A percentile compares a stretch with the other conserved stretches of the same genome.
phyloP scores from a whole-genome alignment of 2,113 vertebrate species.

The Cephalopterus ornatus region DNA sequence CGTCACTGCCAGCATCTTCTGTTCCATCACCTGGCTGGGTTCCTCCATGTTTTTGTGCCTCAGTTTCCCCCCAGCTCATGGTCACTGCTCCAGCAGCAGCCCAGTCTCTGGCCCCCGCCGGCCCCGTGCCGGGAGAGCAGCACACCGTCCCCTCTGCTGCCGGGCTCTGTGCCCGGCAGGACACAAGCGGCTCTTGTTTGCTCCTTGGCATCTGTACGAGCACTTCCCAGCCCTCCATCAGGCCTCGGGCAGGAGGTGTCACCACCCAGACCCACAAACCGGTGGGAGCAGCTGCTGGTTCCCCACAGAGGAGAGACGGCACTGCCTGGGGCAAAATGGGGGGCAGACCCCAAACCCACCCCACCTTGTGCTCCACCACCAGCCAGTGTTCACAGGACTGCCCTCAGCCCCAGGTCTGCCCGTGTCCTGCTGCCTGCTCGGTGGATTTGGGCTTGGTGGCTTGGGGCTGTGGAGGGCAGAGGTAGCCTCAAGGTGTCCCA shows the following conservation, averaged over 20 bases:
- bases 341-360: not conserved
- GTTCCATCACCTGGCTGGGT: not conserved
- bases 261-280: slow-evolving; percentile 23
- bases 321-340: not conserved
- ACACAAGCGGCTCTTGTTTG: slow-evolving; percentile 15
- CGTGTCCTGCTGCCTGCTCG: fast-evolving
- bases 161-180: not conserved
- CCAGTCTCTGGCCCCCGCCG: fast-evolving
- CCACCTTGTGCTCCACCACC: not conserved
- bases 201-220: not conserved
- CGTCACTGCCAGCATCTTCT: not conserved
- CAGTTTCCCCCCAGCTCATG: not conserved
- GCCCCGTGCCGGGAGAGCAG: fast-evolving
- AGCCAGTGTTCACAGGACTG: not conserved
- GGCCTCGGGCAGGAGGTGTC: not conserved
- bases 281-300: not conserved
- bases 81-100: not conserved
- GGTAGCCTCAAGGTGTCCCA: not conserved
- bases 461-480: not conserved
- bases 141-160: not conserved
- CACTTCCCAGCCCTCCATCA: not conserved
- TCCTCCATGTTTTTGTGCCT: fast-evolving
- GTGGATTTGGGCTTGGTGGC: not conserved
- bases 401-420: not conserved
- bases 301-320: fast-evolving